Conservation (phyloP, 2,888 invertebrate species). For the Cryptus armator region DNA sequence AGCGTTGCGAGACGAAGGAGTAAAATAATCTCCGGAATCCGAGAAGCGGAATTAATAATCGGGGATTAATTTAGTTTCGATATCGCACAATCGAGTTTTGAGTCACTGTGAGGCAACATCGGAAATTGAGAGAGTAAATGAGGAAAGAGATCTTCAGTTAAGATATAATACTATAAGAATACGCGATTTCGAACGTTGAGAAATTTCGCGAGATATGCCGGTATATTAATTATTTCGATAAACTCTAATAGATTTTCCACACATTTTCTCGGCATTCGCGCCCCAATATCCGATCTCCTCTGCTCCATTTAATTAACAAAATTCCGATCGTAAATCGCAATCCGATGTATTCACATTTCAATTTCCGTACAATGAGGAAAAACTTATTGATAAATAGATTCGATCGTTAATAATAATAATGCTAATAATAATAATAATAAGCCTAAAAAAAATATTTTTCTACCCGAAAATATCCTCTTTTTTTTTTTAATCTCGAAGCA, state of each 20-base stretch:
- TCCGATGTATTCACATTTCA: not conserved
- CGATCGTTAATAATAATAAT: too few relatives aligned
- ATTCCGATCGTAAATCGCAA: not conserved
- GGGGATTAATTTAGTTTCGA: slow-evolving; percentile 70
- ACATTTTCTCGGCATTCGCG: slow-evolving; percentile 32
- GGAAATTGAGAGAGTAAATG: not conserved
- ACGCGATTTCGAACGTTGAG: slow-evolving; percentile 49
- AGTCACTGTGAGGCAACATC: not conserved
- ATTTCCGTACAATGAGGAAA: not conserved
- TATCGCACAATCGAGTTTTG: slow-evolving; percentile 57
- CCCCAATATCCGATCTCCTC: not conserved
- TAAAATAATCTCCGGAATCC: slow-evolving; percentile 63
- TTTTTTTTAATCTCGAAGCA: not conserved
- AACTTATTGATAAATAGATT: not conserved
- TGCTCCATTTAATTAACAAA: not conserved
- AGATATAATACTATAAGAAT: slow-evolving; percentile 48
- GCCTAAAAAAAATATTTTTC: too few relatives aligned
- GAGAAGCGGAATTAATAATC: slow-evolving; percentile 65
- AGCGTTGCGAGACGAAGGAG: slow-evolving; percentile 62
- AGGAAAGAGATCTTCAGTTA: not conserved
- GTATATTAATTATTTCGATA: slow-evolving; percentile 63
- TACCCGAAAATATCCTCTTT: not conserved
- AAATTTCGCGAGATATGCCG: slow-evolving; percentile 45
- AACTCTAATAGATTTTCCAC: slow-evolving; percentile 43
- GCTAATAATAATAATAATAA: too few relatives aligned